A percentile compares a stretch with the other conserved stretches of the same genome.
Evolutionary conservation across 2,888 invertebrate species (phyloP).

Genomic region (Cryptus armator): DNA sequence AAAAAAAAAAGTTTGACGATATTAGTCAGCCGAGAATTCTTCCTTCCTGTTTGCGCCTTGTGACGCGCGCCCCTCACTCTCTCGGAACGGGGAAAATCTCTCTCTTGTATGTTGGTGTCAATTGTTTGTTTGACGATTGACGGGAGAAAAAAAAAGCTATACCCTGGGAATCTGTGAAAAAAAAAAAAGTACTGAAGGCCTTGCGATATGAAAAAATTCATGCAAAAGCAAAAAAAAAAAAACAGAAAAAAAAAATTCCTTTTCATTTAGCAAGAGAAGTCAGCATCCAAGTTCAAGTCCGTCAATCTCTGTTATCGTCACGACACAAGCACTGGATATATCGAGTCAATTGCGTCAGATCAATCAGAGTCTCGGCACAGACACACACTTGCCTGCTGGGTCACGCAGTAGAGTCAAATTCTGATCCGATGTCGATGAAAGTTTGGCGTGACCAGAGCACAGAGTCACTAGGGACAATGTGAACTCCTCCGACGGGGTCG

Average conservation of each 20-base stretch:
- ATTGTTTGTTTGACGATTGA: constrained; percentile 17
- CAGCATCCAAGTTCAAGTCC: constrained; percentile 82
- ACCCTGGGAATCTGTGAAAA: constrained; percentile 15
- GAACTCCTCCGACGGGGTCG: constrained; percentile 81
- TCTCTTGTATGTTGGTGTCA: constrained; percentile 18
- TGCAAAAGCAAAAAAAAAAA: constrained; percentile 17
- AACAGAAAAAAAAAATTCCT: constrained; percentile 15
- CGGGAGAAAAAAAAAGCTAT: constrained; percentile 10
- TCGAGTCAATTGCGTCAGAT: constrained; percentile 83
- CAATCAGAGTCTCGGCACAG: constrained; percentile 81
- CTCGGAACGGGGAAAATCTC: background rate
- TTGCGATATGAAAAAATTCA: background rate
- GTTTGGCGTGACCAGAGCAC: constrained; percentile 84
- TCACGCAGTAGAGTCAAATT: constrained; percentile 83
- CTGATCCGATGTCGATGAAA: constrained; percentile 79
- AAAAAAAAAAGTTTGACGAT: constrained; percentile 45
- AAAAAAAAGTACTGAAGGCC: background rate
- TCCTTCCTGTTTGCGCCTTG: constrained; percentile 77
- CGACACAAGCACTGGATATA: constrained; percentile 83
- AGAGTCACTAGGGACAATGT: constrained; percentile 84
- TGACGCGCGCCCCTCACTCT: constrained; percentile 42
- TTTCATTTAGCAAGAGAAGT: constrained; percentile 74
- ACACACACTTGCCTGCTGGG: constrained; percentile 84
- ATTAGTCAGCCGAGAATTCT: constrained; percentile 79
- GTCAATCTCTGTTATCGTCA: constrained; percentile 77